These are phyloP conservation scores for Catagonus wagneri DNA, from an alignment of 2,113 vertebrate genomes.

Conservation along the genomic window DNA sequence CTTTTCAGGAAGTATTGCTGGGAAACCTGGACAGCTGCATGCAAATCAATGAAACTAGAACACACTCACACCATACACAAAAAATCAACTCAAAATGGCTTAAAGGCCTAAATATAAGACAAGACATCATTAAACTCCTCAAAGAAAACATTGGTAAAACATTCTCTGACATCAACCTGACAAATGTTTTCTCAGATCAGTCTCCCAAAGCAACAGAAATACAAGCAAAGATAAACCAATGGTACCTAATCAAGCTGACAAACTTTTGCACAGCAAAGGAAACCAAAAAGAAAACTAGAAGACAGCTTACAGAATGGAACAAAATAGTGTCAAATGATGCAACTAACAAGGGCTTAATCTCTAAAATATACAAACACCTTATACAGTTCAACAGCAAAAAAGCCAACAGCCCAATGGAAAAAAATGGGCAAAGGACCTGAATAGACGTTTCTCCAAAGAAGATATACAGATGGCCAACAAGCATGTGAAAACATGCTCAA, in stretches of 20 bases:
- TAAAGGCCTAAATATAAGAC: neutral
- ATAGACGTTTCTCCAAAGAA: neutral
- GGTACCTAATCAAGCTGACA: neutral
- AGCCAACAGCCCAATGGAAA: too few relatives aligned
- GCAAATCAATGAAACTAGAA: neutral
- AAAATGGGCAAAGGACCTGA: neutral
- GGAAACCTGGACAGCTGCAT: neutral
- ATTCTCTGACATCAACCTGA: too few relatives aligned
- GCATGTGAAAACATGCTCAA: neutral
- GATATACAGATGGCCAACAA: neutral
- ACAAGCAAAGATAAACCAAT: too few relatives aligned
- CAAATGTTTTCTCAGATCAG: too few relatives aligned
- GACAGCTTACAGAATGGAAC: neutral
- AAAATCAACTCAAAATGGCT: neutral
- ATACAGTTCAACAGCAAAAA: too few relatives aligned
- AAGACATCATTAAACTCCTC: neutral
- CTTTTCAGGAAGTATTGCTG: neutral
- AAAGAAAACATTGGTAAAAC: too few relatives aligned
- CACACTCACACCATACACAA: too few relatives aligned
- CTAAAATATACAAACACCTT: neutral
- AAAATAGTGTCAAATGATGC: neutral
- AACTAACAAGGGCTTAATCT: neutral
- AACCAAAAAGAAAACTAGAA: neutral
- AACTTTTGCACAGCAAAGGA: neutral
- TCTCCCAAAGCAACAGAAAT: too few relatives aligned